Evolutionary conservation across 2,113 vertebrate genomes (phyloP).

Genomic region (Benthochromis sp.): DNA sequence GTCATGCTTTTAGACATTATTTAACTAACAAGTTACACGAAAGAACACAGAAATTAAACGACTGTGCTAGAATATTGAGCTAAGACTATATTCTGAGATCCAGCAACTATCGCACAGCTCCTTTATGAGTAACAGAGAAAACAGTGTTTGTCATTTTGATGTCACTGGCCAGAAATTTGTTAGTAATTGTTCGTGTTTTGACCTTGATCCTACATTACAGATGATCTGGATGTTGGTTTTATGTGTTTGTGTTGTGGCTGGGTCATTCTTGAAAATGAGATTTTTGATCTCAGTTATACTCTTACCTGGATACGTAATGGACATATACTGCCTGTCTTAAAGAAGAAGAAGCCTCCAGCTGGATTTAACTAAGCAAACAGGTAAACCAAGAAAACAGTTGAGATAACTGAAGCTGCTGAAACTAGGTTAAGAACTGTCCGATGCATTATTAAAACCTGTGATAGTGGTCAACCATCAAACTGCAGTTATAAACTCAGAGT

Average conservation of each 20-base stretch:
- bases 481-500: background rate
- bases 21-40: background rate
- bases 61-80: background rate
- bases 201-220: background rate
- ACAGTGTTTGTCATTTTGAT: background rate
- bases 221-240: background rate
- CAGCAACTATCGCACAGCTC: background rate
- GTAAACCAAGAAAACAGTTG: background rate
- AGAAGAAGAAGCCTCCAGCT: background rate
- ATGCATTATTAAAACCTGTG: background rate
- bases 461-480: background rate
- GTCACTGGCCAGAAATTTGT: background rate
- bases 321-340: background rate
- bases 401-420: background rate
- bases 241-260: background rate
- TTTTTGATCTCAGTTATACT: background rate
- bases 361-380: background rate
- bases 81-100: background rate
- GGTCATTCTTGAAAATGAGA: background rate
- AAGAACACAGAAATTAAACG: background rate
- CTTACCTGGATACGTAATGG: background rate
- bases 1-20: background rate
- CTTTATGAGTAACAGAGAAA: background rate
- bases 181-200: background rate
- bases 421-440: background rate